These are phyloP conservation scores for Seladonia tumulorum DNA, from an alignment of 2,888 invertebrate genomes.

Conservation along the genomic window DNA sequence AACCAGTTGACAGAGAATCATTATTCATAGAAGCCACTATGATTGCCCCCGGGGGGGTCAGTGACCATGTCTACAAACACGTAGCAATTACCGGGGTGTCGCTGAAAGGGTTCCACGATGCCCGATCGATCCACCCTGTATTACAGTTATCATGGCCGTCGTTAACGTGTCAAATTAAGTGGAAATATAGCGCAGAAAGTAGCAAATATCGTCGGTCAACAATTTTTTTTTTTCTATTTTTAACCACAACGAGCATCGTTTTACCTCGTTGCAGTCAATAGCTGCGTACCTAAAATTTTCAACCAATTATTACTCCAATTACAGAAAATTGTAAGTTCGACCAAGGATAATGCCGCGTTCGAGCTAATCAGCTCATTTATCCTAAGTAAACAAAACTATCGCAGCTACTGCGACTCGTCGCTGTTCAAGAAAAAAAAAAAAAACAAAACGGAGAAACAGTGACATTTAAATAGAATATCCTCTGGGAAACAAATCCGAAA, in stretches of 20 bases:
- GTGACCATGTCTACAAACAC: conserved; percentile 33
- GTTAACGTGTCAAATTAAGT: conserved; percentile 17
- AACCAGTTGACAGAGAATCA: background rate
- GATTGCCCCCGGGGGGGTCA: conserved; percentile 43
- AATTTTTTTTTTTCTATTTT: conserved; percentile 11
- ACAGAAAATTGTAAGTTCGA: background rate
- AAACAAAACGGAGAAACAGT: background rate
- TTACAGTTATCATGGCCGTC: conserved; percentile 14
- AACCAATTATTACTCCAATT: background rate
- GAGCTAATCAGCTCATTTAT: background rate
- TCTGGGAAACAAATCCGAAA: background rate
- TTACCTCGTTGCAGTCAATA: background rate
- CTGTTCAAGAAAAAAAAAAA: background rate
- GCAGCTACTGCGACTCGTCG: background rate
- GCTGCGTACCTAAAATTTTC: background rate
- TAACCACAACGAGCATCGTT: background rate
- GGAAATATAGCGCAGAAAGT: conserved; percentile 6
- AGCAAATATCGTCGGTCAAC: background rate
- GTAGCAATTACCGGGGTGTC: conserved; percentile 24
- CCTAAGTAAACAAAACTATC: background rate
- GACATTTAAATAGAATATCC: background rate
- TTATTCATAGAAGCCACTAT: conserved; percentile 55
- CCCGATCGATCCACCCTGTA: conserved; percentile 13
- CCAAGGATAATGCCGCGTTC: background rate
- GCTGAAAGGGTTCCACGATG: conserved; percentile 19